These are phyloP conservation scores for Xerus rutilus DNA, from an alignment of 2,797 vertebrate genomes.

Conservation along the genomic window DNA sequence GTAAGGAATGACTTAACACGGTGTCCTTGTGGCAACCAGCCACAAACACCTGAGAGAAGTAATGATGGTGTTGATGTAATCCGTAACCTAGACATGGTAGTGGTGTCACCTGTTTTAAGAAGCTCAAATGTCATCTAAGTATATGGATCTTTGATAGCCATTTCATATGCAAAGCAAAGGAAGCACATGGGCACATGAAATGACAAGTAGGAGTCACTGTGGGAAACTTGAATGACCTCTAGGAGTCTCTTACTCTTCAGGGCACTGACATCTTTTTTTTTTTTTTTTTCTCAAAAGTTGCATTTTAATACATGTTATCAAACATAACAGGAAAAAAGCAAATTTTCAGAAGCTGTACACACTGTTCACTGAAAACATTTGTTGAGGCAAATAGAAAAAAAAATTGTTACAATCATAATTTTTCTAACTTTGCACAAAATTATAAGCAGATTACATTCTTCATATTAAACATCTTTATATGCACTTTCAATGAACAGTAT, in stretches of 20 bases:
- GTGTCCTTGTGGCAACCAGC: neutral
- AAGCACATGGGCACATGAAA: neutral
- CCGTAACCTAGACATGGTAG: neutral
- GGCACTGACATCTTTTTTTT: neutral
- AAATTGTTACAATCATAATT: no score
- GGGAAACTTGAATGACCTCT: neutral
- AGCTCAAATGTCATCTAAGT: neutral
- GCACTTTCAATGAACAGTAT: no score
- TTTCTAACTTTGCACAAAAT: no score
- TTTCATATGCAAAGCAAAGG: conserved; percentile 29
- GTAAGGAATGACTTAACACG: neutral
- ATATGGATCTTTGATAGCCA: neutral
- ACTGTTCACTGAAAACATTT: no score
- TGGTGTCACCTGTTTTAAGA: neutral
- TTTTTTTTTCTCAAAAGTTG: no score
- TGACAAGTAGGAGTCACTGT: neutral
- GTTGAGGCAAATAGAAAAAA: no score
- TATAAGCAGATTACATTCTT: no score
- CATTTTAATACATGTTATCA: no score
- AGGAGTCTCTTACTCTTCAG: neutral
- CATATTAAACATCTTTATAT: no score
- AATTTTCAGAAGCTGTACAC: no score
- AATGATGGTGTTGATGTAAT: no score
- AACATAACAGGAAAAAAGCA: no score
- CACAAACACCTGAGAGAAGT: neutral